Percentiles rank a stretch among this genome's conserved stretches.
Conservation (phyloP, 2,888 invertebrate species). For the Apomyelois bistriatella region DNA sequence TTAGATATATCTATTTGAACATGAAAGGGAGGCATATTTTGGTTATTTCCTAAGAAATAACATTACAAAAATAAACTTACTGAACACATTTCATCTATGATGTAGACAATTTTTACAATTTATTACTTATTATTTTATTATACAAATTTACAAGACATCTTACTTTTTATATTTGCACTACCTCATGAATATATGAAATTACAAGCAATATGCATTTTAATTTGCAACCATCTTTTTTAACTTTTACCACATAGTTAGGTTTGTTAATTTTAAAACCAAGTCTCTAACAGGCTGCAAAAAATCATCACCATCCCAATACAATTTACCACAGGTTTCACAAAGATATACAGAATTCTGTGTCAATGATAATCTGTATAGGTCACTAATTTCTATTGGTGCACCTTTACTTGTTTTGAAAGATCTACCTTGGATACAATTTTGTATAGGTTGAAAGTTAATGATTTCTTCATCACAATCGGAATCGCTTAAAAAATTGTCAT, state of each 20-base stretch:
- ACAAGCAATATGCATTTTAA: neutral
- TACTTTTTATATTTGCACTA: slow-evolving; percentile 4
- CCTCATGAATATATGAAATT: slow-evolving; percentile 17
- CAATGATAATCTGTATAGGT: slow-evolving; percentile 62
- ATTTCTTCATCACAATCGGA: slow-evolving; percentile 60
- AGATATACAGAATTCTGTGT: slow-evolving; percentile 80
- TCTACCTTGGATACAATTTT: slow-evolving; percentile 13
- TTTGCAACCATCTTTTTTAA: slow-evolving; percentile 26
- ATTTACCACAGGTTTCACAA: slow-evolving; percentile 87
- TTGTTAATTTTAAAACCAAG: slow-evolving; percentile 38
- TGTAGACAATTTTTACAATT: neutral
- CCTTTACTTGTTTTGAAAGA: slow-evolving; percentile 75
- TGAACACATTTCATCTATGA: slow-evolving; percentile 12
- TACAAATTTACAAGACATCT: neutral
- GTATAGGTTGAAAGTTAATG: slow-evolving; percentile 34
- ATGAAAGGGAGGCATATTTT: slow-evolving; percentile 2
- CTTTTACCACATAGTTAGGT: slow-evolving; percentile 30
- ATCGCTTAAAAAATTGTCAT: slow-evolving; percentile 62
- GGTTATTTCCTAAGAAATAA: neutral
- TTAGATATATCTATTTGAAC: slow-evolving; percentile 9
- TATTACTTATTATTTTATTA: no score
- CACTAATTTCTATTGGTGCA: slow-evolving; percentile 75
- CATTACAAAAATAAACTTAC: slow-evolving; percentile 7
- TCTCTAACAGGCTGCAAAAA: slow-evolving; percentile 44
- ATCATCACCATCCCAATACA: slow-evolving; percentile 83